Conservation (phyloP, 1,140 invertebrate genomes). For the Tachypleus tridentatus region DNA sequence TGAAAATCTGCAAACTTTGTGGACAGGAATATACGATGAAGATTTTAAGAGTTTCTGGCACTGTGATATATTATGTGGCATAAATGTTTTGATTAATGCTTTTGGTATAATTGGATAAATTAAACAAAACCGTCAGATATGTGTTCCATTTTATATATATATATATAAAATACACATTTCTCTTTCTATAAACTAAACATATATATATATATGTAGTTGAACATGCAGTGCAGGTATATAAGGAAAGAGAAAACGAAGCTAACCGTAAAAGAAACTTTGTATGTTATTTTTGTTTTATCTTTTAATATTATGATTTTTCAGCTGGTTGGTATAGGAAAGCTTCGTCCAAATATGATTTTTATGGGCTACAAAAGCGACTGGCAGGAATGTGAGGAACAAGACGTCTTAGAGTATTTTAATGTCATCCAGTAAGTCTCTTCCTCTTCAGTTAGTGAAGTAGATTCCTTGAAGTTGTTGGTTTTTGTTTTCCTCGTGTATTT, state of each 20-base stretch:
- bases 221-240: too few species aligned
- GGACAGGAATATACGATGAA: too few species aligned
- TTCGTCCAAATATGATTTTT: slow-evolving; percentile 75
- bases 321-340: slow-evolving; percentile 66
- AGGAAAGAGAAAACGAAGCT: too few species aligned
- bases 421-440: slow-evolving; percentile 34
- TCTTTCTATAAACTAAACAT: not conserved
- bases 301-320: slow-evolving; percentile 13
- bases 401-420: slow-evolving; percentile 36
- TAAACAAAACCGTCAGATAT: too few species aligned
- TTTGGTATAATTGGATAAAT: too few species aligned
- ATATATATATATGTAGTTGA: too few species aligned
- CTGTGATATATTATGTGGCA: too few species aligned
- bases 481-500: too few species aligned
- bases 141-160: not conserved
- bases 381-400: slow-evolving; percentile 27
- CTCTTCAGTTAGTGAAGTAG: not conserved
- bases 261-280: not conserved
- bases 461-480: not conserved
- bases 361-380: slow-evolving; percentile 46
- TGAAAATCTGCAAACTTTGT: too few species aligned
- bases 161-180: not conserved
- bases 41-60: too few species aligned
- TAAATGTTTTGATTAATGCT: too few species aligned
- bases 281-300: not conserved